A percentile compares a stretch with the other conserved stretches of the same genome.
Conservation (phyloP, 2,888 invertebrate genomes). For the Mimumesa dahlbomi region DNA sequence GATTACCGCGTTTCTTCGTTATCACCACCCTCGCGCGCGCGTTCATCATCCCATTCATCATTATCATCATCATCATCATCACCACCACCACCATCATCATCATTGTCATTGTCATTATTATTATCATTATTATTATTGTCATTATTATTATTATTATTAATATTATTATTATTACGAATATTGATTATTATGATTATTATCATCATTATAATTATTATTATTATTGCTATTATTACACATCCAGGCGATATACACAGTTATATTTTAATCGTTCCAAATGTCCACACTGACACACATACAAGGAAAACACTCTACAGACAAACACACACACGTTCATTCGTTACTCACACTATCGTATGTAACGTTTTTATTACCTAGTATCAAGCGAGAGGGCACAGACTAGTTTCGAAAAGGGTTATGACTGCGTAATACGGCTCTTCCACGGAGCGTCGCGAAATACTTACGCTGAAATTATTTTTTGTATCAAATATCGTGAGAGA, state of each 20-base stretch:
- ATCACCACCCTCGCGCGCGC: not conserved
- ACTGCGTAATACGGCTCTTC: constrained; percentile 68
- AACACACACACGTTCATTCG: constrained; percentile 42
- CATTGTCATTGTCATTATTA: constrained; percentile 46
- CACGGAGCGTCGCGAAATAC: constrained; percentile 72
- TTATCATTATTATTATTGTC: constrained; percentile 52
- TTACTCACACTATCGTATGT: constrained; percentile 57
- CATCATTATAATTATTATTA: constrained; percentile 31
- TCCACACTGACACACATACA: constrained; percentile 16
- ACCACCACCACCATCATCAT: constrained; percentile 42
- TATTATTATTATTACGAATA: constrained; percentile 42
- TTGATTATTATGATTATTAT: constrained; percentile 34
- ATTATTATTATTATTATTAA: constrained; percentile 22
- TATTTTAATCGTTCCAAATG: constrained; percentile 26
- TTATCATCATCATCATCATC: constrained; percentile 44
- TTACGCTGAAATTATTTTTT: constrained; percentile 68
- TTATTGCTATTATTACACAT: constrained; percentile 38
- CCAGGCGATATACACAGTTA: constrained; percentile 21
- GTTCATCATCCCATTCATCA: constrained; percentile 4
- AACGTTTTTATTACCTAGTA: constrained; percentile 63
- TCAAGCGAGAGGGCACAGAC: constrained; percentile 63
- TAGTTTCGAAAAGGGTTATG: constrained; percentile 59
- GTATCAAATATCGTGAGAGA: constrained; percentile 62
- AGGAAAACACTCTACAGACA: not conserved
- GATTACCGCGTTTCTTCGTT: constrained; percentile 49